These are phyloP conservation scores for Mallotus villosus DNA, from an alignment of 2,797 vertebrate species.

Conservation along the genomic window DNA sequence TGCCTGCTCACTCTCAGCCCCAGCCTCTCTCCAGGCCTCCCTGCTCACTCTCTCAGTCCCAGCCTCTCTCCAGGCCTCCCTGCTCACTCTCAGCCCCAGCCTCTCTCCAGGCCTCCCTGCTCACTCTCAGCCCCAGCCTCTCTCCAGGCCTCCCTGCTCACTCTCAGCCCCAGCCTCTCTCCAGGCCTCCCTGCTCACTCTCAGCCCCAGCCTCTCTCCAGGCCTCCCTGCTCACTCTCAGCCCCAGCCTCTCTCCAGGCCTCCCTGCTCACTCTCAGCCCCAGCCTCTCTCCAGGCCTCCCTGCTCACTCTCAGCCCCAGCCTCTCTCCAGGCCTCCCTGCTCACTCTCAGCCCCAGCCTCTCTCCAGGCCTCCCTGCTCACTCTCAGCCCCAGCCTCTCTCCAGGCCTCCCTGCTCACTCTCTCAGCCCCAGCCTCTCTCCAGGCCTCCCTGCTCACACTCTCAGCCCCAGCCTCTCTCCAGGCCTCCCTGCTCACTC, in stretches of 20 bases:
- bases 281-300: conserved; percentile 44
- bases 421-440: conserved; percentile 52
- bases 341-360: conserved; percentile 56
- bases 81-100: too few species aligned
- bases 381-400: too few species aligned
- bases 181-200: conserved; percentile 61
- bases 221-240: too few species aligned
- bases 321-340: too few species aligned
- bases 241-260: too few species aligned
- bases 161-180: too few species aligned
- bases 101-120: too few species aligned
- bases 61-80: conserved; percentile 45
- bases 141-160: conserved; percentile 38
- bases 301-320: too few species aligned
- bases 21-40: too few species aligned
- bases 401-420: too few species aligned
- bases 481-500: conserved; percentile 61
- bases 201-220: conserved; percentile 47
- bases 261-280: conserved; percentile 56
- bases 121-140: conserved; percentile 56
- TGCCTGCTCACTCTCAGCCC: too few species aligned
- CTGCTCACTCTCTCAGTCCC: conserved; percentile 54
- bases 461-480: too few species aligned
- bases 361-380: conserved; percentile 43
- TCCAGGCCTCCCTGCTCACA: conserved; percentile 35